Evolutionary conservation across 2,888 invertebrate genomes (phyloP), one percentile per base, ranked within the genome.

Genomic region (Drosophila heteroneura): DNA sequence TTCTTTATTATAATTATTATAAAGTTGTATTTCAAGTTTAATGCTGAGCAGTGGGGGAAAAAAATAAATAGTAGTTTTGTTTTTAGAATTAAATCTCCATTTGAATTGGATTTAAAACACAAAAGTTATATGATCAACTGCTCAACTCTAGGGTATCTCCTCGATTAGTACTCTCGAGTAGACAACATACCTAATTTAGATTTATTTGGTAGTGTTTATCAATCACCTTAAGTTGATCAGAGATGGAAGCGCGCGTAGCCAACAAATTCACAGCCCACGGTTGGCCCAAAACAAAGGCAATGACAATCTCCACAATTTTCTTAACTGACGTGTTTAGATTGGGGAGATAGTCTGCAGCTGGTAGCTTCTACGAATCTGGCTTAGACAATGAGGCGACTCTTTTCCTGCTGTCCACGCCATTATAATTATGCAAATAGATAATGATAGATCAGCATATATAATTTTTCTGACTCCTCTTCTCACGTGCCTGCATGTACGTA

Each of bases 391-490:
- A 35, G 78, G 80, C 78, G 79, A 64, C 70, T 57, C 57, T 57
- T 57, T 28, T 28, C 41, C 39, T 26, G 32, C 70, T 75, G 66
- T 73, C 69, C 76, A 70, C 78, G 61, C 71, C 70, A 74, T 70
- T 81, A 83, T 90, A 85, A 85, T 85, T 90, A 88, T 85, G 90
- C 81, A 79, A 90, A 85, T 90, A 28, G 10, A 33, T n/a, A 30
- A 54, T 74, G 79, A 79, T 74, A 64, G 74, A 68, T 64, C 16
- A 60, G 76, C 49, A 78, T 88, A 70, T 74, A 85, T 88, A 79
- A 85, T 73, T 76, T 70, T 76, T 60, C 64, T 76, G 73, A 63
- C 72, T 62, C 22, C 57, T 57, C 64, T 70, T 53, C 68, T 59
- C 72, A 70, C 70, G 59, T 26, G 52, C 56, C 53, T 58, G 47